Evolutionary conservation across 2,113 vertebrate species (phyloP), one percentile per base, ranked within the genome.

Genomic region (Malaclemys terrapin): DNA sequence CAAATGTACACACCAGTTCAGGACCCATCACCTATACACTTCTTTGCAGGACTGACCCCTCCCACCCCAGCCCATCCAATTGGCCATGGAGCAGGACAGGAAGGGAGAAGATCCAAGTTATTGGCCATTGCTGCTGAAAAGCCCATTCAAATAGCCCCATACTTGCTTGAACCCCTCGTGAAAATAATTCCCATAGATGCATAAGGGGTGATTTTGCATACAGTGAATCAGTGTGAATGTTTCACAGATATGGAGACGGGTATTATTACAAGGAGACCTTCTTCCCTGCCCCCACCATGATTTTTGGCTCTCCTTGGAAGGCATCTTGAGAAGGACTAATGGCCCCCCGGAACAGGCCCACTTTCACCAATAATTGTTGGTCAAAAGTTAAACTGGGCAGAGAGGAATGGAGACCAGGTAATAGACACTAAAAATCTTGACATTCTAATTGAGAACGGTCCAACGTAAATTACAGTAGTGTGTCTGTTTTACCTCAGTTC

Each of bases 381-480:
- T 97, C 95, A 94, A 96, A 97, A 97, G 95, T 97, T 96, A 97
- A 96, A 95, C 86, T 91, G 96, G 95, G 47, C 94, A 95, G 92
- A 4, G 1, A 94, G 94, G 92, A 95, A 90, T 92, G 95, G 96
- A 96, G 96, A 82, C 91, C 6, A 82, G 95, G 96, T 96, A 96
- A 97, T 95, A 96, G 94, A 59, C 92, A 47, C 96, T 24, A 96
- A 97, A 96, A 96, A 96, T 96, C 97, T 94, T 92, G 89, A 81
- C 97, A 94, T 96, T 97, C 94, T 96, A 96, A 97, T 91, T 97
- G 96, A 97, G 95, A 96, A 93, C 85, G 95, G 91, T 94, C 96
- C 94, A 96, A 69, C 91, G 89, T 93, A 95, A 95, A 95, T 95
- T 97, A 93, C 91, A 91, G 27, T 24, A 52, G 82, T 92, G 92